These are phyloP conservation scores for Drosophila differens DNA, from an alignment of 2,888 invertebrate genomes.

Conservation along the genomic window DNA sequence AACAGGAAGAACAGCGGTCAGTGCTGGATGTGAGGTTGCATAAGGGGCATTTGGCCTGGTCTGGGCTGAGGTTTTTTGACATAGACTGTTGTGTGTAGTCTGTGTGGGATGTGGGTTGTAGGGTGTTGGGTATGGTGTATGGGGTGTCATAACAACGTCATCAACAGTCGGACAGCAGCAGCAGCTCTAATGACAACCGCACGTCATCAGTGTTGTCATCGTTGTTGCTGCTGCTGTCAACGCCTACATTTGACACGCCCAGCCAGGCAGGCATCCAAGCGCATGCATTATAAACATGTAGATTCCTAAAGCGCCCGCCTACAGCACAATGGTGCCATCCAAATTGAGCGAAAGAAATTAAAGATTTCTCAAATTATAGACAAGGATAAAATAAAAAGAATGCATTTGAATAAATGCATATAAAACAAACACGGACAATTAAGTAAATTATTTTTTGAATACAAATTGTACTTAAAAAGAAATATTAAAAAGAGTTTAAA, in stretches of 20 bases:
- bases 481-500: not conserved
- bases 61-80: conserved; percentile 5
- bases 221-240: conserved; percentile 42
- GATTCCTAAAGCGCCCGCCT: conserved; percentile 32
- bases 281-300: conserved; percentile 59
- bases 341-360: not conserved
- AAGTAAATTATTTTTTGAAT: not conserved
- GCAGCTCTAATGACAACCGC: conserved; percentile 78
- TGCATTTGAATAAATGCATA: not conserved
- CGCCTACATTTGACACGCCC: conserved; percentile 76
- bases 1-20: conserved; percentile 56
- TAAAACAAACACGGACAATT: not conserved
- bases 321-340: conserved; percentile 17
- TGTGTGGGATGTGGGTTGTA: conserved; percentile 2
- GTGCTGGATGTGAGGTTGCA: conserved; percentile 17
- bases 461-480: not conserved
- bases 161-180: conserved; percentile 49
- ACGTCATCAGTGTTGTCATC: conserved; percentile 72
- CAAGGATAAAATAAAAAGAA: not conserved
- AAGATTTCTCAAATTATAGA: not conserved
- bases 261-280: conserved; percentile 47
- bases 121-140: not conserved
- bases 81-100: not conserved
- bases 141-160: conserved; percentile 56
- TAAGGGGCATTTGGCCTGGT: conserved; percentile 33